Conservation (phyloP, 2,113 vertebrate genomes). For the Protobothrops mucrosquamatus region DNA sequence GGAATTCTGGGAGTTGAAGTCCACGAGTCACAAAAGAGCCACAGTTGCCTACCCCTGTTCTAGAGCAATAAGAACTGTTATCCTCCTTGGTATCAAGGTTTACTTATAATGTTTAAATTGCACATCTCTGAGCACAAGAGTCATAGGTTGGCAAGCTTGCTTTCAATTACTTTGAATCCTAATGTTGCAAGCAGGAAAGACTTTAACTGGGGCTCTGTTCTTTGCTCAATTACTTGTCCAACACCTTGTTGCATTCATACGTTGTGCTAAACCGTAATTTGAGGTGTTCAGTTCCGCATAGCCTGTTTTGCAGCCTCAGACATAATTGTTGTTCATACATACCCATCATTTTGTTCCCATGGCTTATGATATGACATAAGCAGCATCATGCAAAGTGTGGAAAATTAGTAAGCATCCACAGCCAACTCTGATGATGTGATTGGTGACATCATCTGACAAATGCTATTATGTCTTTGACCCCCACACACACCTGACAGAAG, state of each 20-base stretch:
- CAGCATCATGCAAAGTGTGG: neutral
- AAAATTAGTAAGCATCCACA: neutral
- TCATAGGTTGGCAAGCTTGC: neutral
- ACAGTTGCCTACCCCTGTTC: too few relatives aligned
- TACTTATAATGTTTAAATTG: neutral
- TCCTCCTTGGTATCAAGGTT: neutral
- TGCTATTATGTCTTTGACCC: neutral
- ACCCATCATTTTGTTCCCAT: neutral
- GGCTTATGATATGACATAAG: neutral
- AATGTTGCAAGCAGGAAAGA: neutral
- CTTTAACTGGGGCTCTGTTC: neutral
- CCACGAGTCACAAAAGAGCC: too few relatives aligned
- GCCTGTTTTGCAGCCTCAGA: neutral
- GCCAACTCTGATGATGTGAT: neutral
- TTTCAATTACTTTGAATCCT: neutral
- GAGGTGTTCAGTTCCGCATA: neutral
- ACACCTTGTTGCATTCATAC: neutral
- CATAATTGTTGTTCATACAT: neutral
- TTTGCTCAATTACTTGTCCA: neutral
- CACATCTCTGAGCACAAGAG: too few relatives aligned
- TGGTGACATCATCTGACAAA: neutral
- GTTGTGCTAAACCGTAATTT: neutral
- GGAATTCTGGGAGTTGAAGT: too few relatives aligned
- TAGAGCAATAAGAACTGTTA: neutral
- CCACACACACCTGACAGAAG: neutral